Evolutionary conservation across 2,113 vertebrate genomes (phyloP).

Genomic region (Athene cunicularia): DNA sequence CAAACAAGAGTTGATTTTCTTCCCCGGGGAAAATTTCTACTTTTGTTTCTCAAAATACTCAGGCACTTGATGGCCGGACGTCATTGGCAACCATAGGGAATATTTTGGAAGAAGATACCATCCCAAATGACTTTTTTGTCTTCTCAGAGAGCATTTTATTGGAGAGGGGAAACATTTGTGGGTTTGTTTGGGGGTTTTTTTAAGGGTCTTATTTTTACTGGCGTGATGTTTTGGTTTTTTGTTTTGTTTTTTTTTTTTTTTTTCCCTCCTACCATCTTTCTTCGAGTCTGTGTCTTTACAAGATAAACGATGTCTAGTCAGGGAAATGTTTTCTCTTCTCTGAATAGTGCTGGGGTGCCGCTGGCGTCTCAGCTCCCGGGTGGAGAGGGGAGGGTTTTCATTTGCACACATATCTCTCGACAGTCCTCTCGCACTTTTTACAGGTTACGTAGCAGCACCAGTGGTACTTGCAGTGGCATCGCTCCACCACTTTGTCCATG

Average conservation of each 20-base stretch:
- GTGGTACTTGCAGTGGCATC: conserved; percentile 99
- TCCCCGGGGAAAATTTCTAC: background rate
- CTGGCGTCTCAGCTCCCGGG: background rate
- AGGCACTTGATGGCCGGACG: background rate
- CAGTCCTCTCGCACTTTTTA: conserved; percentile 92
- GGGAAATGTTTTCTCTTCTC: conserved; percentile 44
- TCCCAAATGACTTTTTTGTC: background rate
- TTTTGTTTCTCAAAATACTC: background rate
- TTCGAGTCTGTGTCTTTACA: background rate
- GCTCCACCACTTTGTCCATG: conserved; percentile 92
- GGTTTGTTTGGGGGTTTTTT: background rate
- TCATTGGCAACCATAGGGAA: background rate
- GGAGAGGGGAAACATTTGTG: background rate
- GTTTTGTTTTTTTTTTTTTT: background rate
- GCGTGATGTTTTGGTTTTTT: no score
- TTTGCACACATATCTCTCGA: conserved; percentile 97
- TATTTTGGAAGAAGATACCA: background rate
- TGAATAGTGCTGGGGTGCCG: conserved; percentile 75
- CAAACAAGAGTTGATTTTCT: background rate
- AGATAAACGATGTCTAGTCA: background rate
- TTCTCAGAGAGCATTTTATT: conserved; percentile 14
- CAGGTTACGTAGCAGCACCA: conserved; percentile 99
- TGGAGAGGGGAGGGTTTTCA: conserved; percentile 65
- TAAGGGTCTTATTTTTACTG: background rate
- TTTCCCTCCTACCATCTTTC: background rate